Percentiles rank a stretch among this genome's conserved stretches.
Evolutionary conservation across 2,888 invertebrate species (phyloP).

Genomic region (Trissolcus japonicus): DNA sequence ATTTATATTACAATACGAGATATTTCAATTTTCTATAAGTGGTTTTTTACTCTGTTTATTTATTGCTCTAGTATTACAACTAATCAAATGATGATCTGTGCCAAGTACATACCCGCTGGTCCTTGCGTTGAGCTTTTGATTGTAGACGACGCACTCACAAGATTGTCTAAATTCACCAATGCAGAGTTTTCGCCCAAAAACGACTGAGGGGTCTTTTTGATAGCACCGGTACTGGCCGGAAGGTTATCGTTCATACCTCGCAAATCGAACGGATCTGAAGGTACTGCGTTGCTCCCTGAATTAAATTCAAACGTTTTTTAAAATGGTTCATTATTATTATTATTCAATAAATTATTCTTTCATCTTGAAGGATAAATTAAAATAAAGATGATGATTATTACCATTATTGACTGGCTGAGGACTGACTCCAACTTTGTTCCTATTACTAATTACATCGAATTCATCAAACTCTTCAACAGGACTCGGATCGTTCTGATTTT

Average conservation of each 20-base stretch:
- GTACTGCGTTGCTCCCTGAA: constrained; percentile 67
- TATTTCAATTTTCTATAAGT: constrained; percentile 14
- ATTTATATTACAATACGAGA: constrained; percentile 17
- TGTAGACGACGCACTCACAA: constrained; percentile 81
- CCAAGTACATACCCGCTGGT: constrained; percentile 76
- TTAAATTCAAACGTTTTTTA: constrained; percentile 40
- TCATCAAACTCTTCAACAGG: constrained; percentile 88
- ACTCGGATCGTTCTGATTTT: constrained; percentile 66
- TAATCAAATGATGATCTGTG: no score
- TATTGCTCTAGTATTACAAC: background rate
- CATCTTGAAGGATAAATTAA: no score
- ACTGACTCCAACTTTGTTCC: constrained; percentile 78
- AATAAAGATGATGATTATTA: constrained; percentile 43
- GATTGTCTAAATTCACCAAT: constrained; percentile 97
- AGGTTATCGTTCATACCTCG: constrained; percentile 79
- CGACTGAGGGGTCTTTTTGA: constrained; percentile 94
- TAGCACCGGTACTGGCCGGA: constrained; percentile 78
- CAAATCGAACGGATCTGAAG: constrained; percentile 85
- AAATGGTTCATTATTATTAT: background rate
- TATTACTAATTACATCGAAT: constrained; percentile 90
- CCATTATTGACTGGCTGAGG: constrained; percentile 71
- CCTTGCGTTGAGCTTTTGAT: constrained; percentile 73
- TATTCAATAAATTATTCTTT: no score
- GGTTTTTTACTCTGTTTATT: background rate
- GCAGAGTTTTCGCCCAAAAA: constrained; percentile 98